Base-by-base conservation (phyloP, 2,888 invertebrate species). In the Orthosia gracilis region DNA sequence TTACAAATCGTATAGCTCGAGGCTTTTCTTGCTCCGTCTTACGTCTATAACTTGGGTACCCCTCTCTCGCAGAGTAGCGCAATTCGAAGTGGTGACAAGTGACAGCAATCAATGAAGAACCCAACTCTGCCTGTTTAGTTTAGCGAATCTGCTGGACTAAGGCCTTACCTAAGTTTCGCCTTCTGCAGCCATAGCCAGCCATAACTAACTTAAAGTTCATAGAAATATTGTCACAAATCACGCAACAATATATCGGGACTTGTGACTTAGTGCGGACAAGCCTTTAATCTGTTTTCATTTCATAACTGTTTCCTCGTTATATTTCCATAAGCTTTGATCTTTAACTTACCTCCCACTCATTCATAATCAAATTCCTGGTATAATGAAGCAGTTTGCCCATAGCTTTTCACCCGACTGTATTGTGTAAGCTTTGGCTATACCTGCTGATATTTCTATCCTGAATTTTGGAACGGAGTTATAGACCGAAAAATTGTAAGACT, bases 251-350 rank as follows among this genome's bases (percentile, higher is more conserved):
- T 17, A 40, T n/a, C 15, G 12, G 21, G 17, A 47, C 7, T 17
- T 57, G 50, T 31, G 45, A 15, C n/a, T 31, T 23, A 61, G 18
- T 40, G 13, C 17, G 18, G n/a, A 23, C 62, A 18, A 54, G 52
- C 11, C n/a, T 58, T 4, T n/a, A 54, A 40, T 50, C 67, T 64
- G 50, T 68, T 82, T 79, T 52, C 69, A 69, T 77, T 76, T 69
- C 62, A 77, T 63, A 66, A 82, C 57, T 69, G 55, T 70, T 70
- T 58, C 78, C 78, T 82, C 15, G 83, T 82, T 77, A 67, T 77
- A 82, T 82, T 82, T 82, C 69, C 69, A 79, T 77, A 79, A 82
- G 83, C 78, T 77, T 69, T 79, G 79, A 82, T 79, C 79, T 82
- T 79, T 82, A 70, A 69, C 66, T 82, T 69, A 55, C 66, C 83